phyloP scores from a whole-genome alignment of 2,888 invertebrate species.

The Volucella bombylans region DNA sequence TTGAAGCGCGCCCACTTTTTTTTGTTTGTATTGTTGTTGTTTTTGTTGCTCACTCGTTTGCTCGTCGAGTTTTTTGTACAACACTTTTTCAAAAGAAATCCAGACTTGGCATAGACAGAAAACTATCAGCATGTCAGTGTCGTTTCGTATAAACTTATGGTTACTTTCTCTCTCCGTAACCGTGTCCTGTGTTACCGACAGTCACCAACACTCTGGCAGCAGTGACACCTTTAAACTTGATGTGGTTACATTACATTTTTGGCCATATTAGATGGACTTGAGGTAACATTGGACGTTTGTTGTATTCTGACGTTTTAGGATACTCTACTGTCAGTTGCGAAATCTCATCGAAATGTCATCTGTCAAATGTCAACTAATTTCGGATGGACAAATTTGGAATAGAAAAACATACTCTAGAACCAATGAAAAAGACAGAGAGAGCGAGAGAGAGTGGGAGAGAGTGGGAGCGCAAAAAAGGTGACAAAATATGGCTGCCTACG shows the following conservation, averaged over 20 bases:
- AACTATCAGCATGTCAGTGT: conserved; percentile 50
- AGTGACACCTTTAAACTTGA: conserved; percentile 57
- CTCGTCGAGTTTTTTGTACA: conserved; percentile 1
- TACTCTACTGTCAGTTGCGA: no score
- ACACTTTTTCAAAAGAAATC: conserved; percentile 57
- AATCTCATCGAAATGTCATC: not conserved
- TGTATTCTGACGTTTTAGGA: no score
- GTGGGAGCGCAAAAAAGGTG: not conserved
- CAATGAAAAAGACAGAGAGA: not conserved
- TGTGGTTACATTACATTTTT: not conserved
- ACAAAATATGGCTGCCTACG: conserved; percentile 37
- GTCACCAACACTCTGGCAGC: conserved; percentile 20
- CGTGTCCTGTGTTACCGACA: not conserved
- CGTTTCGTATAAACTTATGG: conserved; percentile 18
- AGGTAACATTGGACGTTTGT: no score
- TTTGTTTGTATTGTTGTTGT: not conserved
- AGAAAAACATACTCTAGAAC: not conserved
- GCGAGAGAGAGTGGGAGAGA: not conserved
- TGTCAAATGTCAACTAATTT: not conserved
- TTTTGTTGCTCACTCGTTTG: not conserved
- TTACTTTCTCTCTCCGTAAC: conserved; percentile 7
- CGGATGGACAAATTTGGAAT: not conserved
- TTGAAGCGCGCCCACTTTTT: conserved; percentile 64
- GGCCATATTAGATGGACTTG: no score
- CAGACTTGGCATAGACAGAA: conserved; percentile 70